phyloP scores from a whole-genome alignment of 2,113 vertebrate genomes.

The Hyaena hyaena region DNA sequence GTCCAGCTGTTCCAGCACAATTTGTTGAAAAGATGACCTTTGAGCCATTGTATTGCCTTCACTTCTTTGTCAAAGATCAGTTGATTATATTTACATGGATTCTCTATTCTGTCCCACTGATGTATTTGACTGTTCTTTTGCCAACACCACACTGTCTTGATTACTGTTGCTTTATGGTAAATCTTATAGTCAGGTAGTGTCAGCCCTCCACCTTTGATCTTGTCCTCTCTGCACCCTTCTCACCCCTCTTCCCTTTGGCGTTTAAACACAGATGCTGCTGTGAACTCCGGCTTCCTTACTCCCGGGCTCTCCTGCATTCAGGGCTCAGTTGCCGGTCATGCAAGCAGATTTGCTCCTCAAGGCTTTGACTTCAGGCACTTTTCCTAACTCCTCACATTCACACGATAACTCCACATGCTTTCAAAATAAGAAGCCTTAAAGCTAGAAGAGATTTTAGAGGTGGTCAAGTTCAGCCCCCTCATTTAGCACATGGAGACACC shows the following conservation, averaged over 20 bases:
- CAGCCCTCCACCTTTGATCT: background rate
- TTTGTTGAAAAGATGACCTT: background rate
- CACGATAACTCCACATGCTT: background rate
- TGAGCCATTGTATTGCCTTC: background rate
- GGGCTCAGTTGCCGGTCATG: background rate
- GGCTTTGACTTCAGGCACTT: background rate
- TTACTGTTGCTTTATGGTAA: background rate
- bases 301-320: background rate
- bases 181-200: background rate
- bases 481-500: background rate
- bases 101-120: background rate
- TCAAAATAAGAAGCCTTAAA: background rate
- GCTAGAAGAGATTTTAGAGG: background rate
- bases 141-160: background rate
- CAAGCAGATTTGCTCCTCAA: background rate
- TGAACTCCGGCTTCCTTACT: background rate
- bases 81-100: background rate
- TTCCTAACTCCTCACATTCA: background rate
- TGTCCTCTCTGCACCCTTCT: background rate
- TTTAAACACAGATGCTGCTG: background rate
- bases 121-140: background rate
- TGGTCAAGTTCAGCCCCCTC: background rate
- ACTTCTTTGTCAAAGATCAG: background rate
- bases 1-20: background rate
- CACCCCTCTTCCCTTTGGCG: background rate